Evolutionary conservation across 2,113 vertebrate species (phyloP).

Genomic region (Pterophyllum scalare): DNA sequence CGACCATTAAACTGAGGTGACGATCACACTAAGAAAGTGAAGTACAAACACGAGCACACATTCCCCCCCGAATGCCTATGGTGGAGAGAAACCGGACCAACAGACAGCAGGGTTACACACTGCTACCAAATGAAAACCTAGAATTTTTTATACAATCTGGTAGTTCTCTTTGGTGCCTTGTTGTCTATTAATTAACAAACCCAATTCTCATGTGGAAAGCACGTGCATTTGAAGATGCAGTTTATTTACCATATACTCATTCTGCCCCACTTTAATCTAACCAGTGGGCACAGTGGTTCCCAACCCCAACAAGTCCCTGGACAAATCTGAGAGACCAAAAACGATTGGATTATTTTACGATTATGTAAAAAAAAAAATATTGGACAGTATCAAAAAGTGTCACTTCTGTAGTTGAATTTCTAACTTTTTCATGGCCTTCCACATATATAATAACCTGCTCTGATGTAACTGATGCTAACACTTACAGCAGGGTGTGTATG

Average conservation of each 20-base stretch:
- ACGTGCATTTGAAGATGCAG: too few species aligned
- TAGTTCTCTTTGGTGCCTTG: not conserved
- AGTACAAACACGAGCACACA: slow-evolving; percentile 16
- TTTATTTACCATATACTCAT: too few species aligned
- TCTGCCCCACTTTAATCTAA: too few species aligned
- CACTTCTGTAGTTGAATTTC: not conserved
- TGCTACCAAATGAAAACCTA: not conserved
- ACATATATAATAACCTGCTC: too few species aligned
- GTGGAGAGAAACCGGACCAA: not conserved
- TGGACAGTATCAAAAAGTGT: not conserved
- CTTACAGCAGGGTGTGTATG: not conserved
- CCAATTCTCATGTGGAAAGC: too few species aligned
- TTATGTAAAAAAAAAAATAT: not conserved
- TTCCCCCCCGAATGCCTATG: not conserved
- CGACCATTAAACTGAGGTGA: slow-evolving; percentile 17
- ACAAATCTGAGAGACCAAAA: too few species aligned
- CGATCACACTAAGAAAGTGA: not conserved
- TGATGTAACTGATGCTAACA: too few species aligned
- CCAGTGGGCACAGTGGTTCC: too few species aligned
- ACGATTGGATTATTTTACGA: too few species aligned
- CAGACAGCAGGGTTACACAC: not conserved
- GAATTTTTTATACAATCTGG: too few species aligned
- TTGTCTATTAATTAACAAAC: not conserved
- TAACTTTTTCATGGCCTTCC: too few species aligned
- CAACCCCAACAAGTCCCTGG: too few species aligned